A percentile compares a stretch with the other conserved stretches of the same genome.
These are phyloP conservation scores for Chalcosyrphus nemorum DNA, from an alignment of 2,888 invertebrate genomes.

Conservation along the genomic window DNA sequence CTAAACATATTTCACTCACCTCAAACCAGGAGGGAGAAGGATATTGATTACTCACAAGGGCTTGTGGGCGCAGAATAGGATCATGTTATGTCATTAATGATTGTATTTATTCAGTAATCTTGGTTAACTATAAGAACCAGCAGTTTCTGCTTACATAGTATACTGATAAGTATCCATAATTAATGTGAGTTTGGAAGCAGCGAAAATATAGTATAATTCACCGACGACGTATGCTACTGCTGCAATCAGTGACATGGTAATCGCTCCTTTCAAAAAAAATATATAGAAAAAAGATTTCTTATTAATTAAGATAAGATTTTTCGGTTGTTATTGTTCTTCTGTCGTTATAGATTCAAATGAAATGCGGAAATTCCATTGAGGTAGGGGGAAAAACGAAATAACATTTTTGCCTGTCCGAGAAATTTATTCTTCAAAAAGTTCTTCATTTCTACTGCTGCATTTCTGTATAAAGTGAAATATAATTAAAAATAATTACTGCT, in stretches of 20 bases:
- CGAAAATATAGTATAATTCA: background rate
- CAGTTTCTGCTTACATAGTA: background rate
- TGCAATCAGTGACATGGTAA: constrained; percentile 26
- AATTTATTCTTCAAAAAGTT: background rate
- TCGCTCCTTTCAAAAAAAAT: background rate
- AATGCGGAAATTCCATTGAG: background rate
- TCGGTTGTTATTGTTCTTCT: background rate
- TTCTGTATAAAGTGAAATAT: background rate
- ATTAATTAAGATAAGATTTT: constrained; percentile 28
- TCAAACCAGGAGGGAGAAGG: background rate
- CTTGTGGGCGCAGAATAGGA: background rate
- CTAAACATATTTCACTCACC: constrained; percentile 13
- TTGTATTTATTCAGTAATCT: constrained; percentile 10
- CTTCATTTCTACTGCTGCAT: background rate
- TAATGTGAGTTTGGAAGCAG: constrained; percentile 3
- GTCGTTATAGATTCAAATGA: background rate
- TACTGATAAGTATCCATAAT: background rate
- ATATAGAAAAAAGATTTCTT: background rate
- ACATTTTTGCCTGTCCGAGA: too few species aligned
- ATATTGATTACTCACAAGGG: constrained; percentile 21
- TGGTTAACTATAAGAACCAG: background rate
- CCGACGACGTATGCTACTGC: too few species aligned
- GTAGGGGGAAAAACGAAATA: too few species aligned
- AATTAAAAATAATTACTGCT: constrained; percentile 2
- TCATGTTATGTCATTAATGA: constrained; percentile 15